phyloP scores from a whole-genome alignment of 2,797 vertebrate genomes.

The Antennarius maculatus region DNA sequence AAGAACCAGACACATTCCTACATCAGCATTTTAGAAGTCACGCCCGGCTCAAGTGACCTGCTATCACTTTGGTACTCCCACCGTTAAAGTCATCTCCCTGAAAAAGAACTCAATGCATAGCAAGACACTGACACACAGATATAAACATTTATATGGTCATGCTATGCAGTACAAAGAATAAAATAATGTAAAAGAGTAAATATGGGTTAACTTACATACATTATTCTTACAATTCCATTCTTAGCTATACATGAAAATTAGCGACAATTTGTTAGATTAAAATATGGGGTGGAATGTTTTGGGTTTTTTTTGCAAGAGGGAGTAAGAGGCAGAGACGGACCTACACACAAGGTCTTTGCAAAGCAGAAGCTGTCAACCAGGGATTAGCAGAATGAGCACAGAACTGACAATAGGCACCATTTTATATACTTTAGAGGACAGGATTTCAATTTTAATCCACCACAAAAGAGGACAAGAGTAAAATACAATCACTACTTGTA shows the following conservation, averaged over 20 bases:
- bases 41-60: too few relatives aligned
- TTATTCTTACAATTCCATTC: conserved; percentile 21
- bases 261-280: conserved; percentile 24
- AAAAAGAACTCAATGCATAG: too few relatives aligned
- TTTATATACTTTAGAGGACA: conserved; percentile 77
- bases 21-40: too few relatives aligned
- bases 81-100: too few relatives aligned
- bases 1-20: too few relatives aligned
- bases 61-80: too few relatives aligned
- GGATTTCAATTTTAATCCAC: conserved; percentile 80
- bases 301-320: conserved; percentile 30
- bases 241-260: conserved; percentile 40
- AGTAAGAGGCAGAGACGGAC: conserved; percentile 34
- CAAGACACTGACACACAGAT: too few relatives aligned
- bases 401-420: conserved; percentile 75
- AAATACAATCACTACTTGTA: conserved; percentile 60
- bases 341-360: conserved; percentile 64
- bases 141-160: too few relatives aligned
- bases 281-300: conserved; percentile 26
- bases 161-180: too few relatives aligned
- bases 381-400: conserved; percentile 78
- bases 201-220: too few relatives aligned
- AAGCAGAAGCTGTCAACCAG: conserved; percentile 74
- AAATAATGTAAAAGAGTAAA: too few relatives aligned
- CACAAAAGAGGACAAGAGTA: conserved; percentile 59